phyloP scores from a whole-genome alignment of 2,113 vertebrate species.

The Cranoglanis bouderius region DNA sequence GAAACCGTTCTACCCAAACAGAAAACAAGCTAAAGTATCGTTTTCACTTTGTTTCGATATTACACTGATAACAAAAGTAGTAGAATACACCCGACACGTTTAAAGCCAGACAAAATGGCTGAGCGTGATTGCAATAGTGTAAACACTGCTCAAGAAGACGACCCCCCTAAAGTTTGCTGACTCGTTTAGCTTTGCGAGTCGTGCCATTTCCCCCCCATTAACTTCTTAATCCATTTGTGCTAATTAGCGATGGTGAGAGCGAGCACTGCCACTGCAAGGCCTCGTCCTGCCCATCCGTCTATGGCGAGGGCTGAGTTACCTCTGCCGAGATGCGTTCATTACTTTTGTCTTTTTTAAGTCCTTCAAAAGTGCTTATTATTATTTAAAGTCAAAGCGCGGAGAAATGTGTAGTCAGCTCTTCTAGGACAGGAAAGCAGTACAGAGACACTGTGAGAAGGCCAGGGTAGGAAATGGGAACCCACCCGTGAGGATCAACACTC shows the following conservation, averaged over 20 bases:
- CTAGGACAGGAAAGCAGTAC: constrained; percentile 34
- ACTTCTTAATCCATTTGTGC: constrained; percentile 59
- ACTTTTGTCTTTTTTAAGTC: constrained; percentile 65
- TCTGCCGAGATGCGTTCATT: constrained; percentile 53
- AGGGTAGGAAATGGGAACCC: constrained; percentile 35
- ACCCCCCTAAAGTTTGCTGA: constrained; percentile 69
- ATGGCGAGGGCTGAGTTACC: constrained; percentile 46
- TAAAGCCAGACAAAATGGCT: constrained; percentile 22
- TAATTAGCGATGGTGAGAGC: constrained; percentile 55
- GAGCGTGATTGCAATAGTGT: constrained; percentile 77
- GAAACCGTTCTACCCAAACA: neutral
- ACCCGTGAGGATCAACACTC: constrained; percentile 41
- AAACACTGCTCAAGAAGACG: constrained; percentile 83
- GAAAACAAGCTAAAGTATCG: neutral
- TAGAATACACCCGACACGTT: neutral
- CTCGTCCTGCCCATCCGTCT: constrained; percentile 53
- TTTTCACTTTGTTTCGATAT: neutral
- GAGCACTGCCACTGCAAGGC: constrained; percentile 47
- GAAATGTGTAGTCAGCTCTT: constrained; percentile 58
- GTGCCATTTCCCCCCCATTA: constrained; percentile 54
- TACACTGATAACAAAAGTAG: neutral
- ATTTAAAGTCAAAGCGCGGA: constrained; percentile 52
- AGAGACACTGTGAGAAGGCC: constrained; percentile 35
- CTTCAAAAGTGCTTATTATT: constrained; percentile 67
- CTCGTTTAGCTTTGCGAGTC: constrained; percentile 39